A percentile compares a stretch with the other conserved stretches of the same genome.
Conservation (phyloP, 2,888 invertebrate genomes). For the Epsilonema sp. region DNA sequence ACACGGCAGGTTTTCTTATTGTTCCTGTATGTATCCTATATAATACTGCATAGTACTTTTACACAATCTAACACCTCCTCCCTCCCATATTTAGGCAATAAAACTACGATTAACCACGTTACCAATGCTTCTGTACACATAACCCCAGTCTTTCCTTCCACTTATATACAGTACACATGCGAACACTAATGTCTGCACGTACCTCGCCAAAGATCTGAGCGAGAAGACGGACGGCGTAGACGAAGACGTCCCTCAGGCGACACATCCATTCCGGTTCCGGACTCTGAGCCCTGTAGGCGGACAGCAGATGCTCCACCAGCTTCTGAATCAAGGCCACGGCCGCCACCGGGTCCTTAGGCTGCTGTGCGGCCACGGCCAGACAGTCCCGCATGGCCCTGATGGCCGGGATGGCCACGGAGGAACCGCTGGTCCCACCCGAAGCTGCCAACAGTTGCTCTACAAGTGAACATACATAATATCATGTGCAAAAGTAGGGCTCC, state of each 20-base stretch:
- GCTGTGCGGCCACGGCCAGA: constrained; percentile 5
- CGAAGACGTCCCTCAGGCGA: constrained; percentile 16
- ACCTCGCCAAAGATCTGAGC: neutral
- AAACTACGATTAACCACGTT: too few species aligned
- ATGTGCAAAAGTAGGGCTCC: too few species aligned
- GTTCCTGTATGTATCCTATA: too few species aligned
- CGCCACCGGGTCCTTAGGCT: constrained; percentile 11
- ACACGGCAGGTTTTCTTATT: too few species aligned
- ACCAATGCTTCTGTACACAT: too few species aligned
- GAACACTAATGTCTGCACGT: too few species aligned
- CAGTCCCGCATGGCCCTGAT: constrained; percentile 5
- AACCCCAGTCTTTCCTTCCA: too few species aligned
- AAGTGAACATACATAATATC: too few species aligned
- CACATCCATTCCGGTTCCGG: constrained; percentile 13
- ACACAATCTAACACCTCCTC: too few species aligned
- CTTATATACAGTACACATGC: too few species aligned
- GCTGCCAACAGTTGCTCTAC: neutral
- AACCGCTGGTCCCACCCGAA: neutral
- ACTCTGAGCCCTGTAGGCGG: constrained; percentile 10
- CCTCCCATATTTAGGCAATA: too few species aligned
- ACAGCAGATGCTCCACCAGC: constrained; percentile 16
- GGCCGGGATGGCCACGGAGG: neutral
- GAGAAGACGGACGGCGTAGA: constrained; percentile 13
- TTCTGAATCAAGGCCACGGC: constrained; percentile 11
- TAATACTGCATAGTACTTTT: too few species aligned